Percentiles rank a stretch among this genome's conserved stretches.
Evolutionary conservation across 2,888 invertebrate species (phyloP).

Genomic region (Troides oblongomaculatus): DNA sequence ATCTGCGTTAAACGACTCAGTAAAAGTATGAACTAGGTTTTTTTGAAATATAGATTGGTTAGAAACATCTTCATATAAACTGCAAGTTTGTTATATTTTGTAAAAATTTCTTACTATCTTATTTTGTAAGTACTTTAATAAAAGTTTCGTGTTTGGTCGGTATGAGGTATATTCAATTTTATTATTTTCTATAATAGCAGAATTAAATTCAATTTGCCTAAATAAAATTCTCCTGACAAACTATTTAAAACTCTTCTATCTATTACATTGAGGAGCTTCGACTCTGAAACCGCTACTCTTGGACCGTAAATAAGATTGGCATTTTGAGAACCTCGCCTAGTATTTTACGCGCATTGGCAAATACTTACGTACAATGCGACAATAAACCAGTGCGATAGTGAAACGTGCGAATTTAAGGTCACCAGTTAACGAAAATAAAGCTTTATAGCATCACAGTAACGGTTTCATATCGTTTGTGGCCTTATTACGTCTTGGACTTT

Average conservation of each 20-base stretch:
- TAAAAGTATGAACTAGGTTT: too few relatives aligned
- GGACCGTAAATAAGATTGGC: constrained; percentile 75
- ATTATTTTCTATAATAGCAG: too few relatives aligned
- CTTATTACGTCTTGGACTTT: constrained; percentile 42
- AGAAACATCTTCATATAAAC: too few relatives aligned
- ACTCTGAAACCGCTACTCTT: constrained; percentile 37
- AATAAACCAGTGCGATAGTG: constrained; percentile 58
- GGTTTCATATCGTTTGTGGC: constrained; percentile 53
- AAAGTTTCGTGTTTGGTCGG: too few relatives aligned
- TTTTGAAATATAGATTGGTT: too few relatives aligned
- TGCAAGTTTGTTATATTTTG: too few relatives aligned
- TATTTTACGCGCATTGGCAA: constrained; percentile 78
- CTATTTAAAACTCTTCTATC: constrained; percentile 20
- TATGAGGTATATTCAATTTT: too few relatives aligned
- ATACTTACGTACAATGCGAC: constrained; percentile 77
- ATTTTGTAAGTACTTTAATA: too few relatives aligned
- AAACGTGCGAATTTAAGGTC: constrained; percentile 61
- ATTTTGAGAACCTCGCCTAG: constrained; percentile 73
- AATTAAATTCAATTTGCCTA: too few relatives aligned
- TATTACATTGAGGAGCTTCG: constrained; percentile 34
- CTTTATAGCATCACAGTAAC: constrained; percentile 56
- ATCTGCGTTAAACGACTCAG: too few relatives aligned
- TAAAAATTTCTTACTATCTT: too few relatives aligned
- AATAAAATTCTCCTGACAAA: not conserved
- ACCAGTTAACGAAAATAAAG: constrained; percentile 53